phyloP scores from a whole-genome alignment of 2,113 vertebrate genomes.

The Brachyhypopomus occidentalis region DNA sequence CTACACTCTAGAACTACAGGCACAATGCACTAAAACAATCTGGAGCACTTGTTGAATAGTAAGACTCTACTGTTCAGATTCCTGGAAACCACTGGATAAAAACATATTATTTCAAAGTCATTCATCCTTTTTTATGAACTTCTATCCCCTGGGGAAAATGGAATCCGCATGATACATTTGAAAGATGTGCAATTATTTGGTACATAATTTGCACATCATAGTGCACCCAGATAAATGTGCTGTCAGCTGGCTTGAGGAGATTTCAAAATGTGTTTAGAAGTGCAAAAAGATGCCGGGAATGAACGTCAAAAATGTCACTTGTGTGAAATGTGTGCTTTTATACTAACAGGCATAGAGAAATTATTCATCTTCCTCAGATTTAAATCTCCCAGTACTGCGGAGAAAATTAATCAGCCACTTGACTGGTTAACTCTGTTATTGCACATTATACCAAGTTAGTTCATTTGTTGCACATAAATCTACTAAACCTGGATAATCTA shows the following conservation, averaged over 20 bases:
- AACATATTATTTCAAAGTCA: background rate
- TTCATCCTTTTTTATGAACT: background rate
- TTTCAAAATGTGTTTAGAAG: background rate
- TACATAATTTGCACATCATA: conserved; percentile 5
- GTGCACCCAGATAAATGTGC: background rate
- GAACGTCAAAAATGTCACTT: background rate
- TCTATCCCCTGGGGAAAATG: background rate
- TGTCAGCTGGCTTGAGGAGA: background rate
- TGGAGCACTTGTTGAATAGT: background rate
- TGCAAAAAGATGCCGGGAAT: background rate
- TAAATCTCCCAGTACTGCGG: background rate
- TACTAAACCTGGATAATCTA: conserved; percentile 3
- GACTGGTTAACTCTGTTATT: conserved; percentile 31
- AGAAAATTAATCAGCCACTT: conserved; percentile 13
- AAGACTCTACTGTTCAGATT: background rate
- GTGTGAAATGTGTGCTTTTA: background rate
- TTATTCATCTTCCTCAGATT: background rate
- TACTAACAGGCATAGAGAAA: background rate
- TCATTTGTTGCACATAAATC: conserved; percentile 39
- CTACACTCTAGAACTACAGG: background rate
- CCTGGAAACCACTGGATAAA: background rate
- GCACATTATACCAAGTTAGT: background rate
- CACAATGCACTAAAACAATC: background rate
- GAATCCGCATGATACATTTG: background rate
- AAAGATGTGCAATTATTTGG: background rate